Evolutionary conservation across 2,888 invertebrate genomes (phyloP).

Genomic region (Meiosimyza decipiens): DNA sequence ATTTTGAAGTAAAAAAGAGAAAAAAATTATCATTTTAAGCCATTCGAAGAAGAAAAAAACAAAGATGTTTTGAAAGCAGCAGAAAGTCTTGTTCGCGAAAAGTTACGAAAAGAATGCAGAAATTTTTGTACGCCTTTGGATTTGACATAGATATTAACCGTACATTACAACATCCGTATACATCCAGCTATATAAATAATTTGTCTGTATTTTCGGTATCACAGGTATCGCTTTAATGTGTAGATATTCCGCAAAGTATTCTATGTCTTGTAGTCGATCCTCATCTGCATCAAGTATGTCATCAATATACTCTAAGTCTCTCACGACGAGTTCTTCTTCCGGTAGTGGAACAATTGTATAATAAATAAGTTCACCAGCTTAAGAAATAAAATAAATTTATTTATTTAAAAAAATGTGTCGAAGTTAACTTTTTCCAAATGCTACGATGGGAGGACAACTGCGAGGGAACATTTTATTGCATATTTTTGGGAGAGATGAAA

Average conservation of each 20-base stretch:
- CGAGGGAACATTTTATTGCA: too few relatives aligned
- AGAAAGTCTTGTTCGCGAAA: too few relatives aligned
- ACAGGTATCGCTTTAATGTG: neutral
- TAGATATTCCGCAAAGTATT: slow-evolving; percentile 28
- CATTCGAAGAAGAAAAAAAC: too few relatives aligned
- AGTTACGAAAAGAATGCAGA: too few relatives aligned
- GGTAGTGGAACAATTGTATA: slow-evolving; percentile 20
- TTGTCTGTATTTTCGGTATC: slow-evolving; percentile 15
- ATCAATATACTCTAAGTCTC: slow-evolving; percentile 18
- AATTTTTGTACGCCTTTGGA: too few relatives aligned
- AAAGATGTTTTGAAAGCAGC: too few relatives aligned
- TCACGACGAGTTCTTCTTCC: slow-evolving; percentile 33
- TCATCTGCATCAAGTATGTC: slow-evolving; percentile 10
- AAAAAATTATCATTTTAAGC: too few relatives aligned
- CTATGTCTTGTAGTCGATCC: slow-evolving; percentile 30
- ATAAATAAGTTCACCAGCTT: slow-evolving; percentile 29
- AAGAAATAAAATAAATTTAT: neutral
- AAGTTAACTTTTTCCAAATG: too few relatives aligned
- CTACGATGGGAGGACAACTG: too few relatives aligned
- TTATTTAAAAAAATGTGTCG: neutral
- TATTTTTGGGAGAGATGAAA: too few relatives aligned
- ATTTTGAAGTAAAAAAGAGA: too few relatives aligned
- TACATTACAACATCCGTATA: slow-evolving; percentile 24
- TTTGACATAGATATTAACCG: neutral
- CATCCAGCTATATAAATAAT: slow-evolving; percentile 24